These are phyloP conservation scores for Cyphomyrmex costatus DNA, from an alignment of 1,140 invertebrate genomes.

Conservation along the genomic window DNA sequence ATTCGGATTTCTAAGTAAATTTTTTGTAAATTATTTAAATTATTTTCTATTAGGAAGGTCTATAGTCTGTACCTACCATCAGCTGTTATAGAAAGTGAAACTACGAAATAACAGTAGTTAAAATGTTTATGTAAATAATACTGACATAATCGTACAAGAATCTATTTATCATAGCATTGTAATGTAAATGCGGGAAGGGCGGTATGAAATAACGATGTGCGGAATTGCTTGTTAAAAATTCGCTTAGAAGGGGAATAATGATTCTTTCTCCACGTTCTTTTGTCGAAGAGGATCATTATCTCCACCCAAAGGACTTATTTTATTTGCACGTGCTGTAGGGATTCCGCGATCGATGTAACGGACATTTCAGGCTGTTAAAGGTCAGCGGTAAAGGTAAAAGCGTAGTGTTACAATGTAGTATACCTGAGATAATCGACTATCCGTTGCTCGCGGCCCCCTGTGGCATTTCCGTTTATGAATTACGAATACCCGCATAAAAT, in stretches of 20 bases:
- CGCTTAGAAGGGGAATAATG: slow-evolving; percentile 40
- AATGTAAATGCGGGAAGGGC: not conserved
- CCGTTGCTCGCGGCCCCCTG: slow-evolving; percentile 12
- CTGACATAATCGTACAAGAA: not conserved
- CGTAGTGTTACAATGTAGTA: slow-evolving; percentile 20
- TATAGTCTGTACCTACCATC: too few species aligned
- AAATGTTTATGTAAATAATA: not conserved
- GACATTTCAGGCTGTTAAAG: slow-evolving; percentile 64
- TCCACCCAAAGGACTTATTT: slow-evolving; percentile 55
- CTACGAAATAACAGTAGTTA: too few species aligned
- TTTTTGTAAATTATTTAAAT: not conserved
- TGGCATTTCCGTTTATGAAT: slow-evolving; percentile 64
- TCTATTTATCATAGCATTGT: not conserved
- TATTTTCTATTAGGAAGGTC: not conserved
- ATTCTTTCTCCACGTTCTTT: slow-evolving; percentile 34
- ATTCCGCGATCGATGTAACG: slow-evolving; percentile 63
- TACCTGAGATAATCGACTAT: slow-evolving; percentile 41
- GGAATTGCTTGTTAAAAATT: slow-evolving; percentile 40
- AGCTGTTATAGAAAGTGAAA: too few species aligned
- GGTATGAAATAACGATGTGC: not conserved
- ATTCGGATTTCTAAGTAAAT: not conserved
- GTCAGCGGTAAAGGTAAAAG: slow-evolving; percentile 66
- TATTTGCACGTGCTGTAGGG: slow-evolving; percentile 60
- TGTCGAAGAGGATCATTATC: slow-evolving; percentile 65
- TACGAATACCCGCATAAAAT: slow-evolving; percentile 36